Conservation (phyloP, 2,797 vertebrate species). For the Chromis chromis region DNA sequence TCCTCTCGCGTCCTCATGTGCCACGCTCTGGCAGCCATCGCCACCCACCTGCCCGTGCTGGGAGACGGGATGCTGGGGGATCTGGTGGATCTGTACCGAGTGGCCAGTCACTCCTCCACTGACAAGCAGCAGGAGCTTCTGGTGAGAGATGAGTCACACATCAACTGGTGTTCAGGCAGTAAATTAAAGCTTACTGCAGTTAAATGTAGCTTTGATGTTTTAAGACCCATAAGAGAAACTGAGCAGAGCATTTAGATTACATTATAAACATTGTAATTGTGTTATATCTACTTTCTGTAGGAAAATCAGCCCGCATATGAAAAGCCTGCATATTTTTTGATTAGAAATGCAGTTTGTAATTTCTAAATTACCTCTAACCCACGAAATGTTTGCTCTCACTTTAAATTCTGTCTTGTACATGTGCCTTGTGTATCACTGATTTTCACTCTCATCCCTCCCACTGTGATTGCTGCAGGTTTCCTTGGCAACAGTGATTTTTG, state of each 20-base stretch:
- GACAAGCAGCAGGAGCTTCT: slow-evolving; percentile 96
- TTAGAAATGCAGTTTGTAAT: background rate
- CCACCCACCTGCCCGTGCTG: slow-evolving; percentile 93
- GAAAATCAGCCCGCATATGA: background rate
- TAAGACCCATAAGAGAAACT: background rate
- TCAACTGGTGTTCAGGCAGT: background rate
- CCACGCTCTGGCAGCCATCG: slow-evolving; percentile 94
- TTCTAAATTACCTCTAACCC: no score
- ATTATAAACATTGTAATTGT: background rate
- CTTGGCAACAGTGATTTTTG: slow-evolving; percentile 97
- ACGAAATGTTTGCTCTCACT: background rate
- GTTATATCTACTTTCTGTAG: background rate
- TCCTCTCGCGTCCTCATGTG: slow-evolving; percentile 91
- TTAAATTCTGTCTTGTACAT: background rate
- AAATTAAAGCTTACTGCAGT: background rate
- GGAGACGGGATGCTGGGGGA: slow-evolving; percentile 96
- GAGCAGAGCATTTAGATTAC: background rate
- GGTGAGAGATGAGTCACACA: slow-evolving; percentile 81
- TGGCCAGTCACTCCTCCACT: slow-evolving; percentile 89
- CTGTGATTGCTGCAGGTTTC: slow-evolving; percentile 87
- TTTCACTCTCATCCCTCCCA: background rate
- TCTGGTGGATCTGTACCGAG: slow-evolving; percentile 93
- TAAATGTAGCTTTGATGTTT: slow-evolving; percentile 1
- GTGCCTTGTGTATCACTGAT: background rate
- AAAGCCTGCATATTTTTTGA: background rate